These are phyloP conservation scores for Peromyscus maniculatus DNA, from an alignment of 2,113 vertebrate species.

Conservation along the genomic window DNA sequence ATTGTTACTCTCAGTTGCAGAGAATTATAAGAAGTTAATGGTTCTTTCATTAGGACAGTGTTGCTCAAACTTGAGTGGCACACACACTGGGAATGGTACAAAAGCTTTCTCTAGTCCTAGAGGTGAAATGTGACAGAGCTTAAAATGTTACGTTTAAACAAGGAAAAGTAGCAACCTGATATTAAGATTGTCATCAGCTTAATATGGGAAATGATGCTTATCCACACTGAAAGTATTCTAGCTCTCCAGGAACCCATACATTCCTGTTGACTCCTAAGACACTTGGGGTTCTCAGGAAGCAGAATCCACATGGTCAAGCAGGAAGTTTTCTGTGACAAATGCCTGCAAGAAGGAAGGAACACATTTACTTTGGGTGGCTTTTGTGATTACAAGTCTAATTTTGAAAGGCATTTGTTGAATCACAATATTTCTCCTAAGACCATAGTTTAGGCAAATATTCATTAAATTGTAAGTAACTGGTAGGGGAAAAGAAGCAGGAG, in stretches of 20 bases:
- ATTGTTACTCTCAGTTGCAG: background rate
- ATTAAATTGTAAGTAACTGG: constrained; percentile 10
- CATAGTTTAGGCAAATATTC: background rate
- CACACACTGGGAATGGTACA: background rate
- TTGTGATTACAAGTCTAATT: background rate
- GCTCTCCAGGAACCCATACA: background rate
- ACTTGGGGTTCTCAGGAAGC: background rate
- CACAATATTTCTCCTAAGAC: background rate
- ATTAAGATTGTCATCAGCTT: constrained; percentile 9
- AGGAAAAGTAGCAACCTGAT: background rate
- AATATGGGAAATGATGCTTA: background rate
- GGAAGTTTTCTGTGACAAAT: constrained; percentile 44
- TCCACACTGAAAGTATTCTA: background rate
- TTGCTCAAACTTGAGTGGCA: background rate
- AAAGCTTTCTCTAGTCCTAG: background rate
- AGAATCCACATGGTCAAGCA: background rate
- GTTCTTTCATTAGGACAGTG: background rate
- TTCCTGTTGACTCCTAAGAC: background rate
- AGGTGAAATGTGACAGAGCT: background rate
- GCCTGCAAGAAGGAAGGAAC: background rate
- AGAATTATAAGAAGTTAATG: background rate
- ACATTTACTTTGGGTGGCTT: background rate
- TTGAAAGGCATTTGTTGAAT: background rate
- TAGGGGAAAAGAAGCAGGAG: background rate
- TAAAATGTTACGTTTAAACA: constrained; percentile 15